phyloP scores from a whole-genome alignment of 2,113 vertebrate species.

The Oceanodroma tethys region DNA sequence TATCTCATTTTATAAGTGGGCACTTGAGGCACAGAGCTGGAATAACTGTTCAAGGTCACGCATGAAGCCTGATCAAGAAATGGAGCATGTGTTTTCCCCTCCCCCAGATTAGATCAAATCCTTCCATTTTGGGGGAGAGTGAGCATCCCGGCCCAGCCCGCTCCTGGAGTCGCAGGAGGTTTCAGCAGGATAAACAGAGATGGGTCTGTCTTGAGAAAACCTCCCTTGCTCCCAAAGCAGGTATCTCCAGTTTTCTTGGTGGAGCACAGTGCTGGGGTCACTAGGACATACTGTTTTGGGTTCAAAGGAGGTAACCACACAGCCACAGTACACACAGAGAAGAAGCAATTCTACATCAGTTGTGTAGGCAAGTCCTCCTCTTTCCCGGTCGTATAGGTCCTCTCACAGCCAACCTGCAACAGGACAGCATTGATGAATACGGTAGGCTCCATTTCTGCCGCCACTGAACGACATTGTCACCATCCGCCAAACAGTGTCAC shows the following conservation, averaged over 20 bases:
- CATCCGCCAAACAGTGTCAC: neutral
- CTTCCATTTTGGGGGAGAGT: neutral
- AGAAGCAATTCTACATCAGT: neutral
- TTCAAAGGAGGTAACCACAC: neutral
- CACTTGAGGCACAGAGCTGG: neutral
- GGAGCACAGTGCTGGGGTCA: neutral
- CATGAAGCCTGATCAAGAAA: neutral
- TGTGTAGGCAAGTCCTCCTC: neutral
- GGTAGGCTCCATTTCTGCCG: neutral
- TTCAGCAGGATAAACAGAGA: neutral
- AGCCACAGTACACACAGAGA: neutral
- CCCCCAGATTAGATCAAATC: neutral
- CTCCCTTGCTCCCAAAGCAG: neutral
- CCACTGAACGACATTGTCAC: neutral
- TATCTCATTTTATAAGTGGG: neutral
- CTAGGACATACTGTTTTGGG: neutral
- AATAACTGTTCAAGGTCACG: neutral
- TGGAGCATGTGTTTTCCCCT: neutral
- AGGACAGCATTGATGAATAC: neutral
- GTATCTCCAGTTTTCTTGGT: neutral
- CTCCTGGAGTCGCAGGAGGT: neutral
- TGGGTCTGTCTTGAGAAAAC: neutral
- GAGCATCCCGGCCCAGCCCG: neutral
- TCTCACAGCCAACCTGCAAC: neutral
- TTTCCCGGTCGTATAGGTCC: neutral